A percentile compares a stretch with the other conserved stretches of the same genome.
Conservation (phyloP, 2,888 invertebrate species). For the Cosmopolites sordidus region DNA sequence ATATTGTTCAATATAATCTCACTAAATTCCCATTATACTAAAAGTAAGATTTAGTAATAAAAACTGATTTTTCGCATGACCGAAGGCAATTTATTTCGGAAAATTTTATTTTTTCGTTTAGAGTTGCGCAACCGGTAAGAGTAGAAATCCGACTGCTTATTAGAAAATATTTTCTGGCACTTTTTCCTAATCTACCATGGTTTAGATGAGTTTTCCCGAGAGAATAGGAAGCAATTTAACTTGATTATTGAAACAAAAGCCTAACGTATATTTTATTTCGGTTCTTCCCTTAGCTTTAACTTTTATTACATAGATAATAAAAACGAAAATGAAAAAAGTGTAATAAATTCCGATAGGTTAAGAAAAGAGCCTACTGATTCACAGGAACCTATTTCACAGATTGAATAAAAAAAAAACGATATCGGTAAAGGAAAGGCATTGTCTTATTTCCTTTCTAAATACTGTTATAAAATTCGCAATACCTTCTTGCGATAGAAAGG, state of each 20-base stretch:
- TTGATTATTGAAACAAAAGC: conserved; percentile 3
- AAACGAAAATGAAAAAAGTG: conserved; percentile 17
- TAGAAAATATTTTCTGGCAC: conserved; percentile 25
- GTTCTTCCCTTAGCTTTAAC: conserved; percentile 18
- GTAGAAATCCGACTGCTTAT: conserved; percentile 20
- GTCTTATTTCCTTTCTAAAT: conserved; percentile 7
- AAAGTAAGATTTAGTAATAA: background rate
- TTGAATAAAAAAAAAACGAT: conserved; percentile 17
- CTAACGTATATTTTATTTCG: conserved; percentile 20
- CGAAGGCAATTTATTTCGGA: conserved; percentile 15
- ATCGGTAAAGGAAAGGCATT: conserved; percentile 2
- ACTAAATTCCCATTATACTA: background rate
- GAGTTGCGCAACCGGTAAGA: conserved; percentile 2
- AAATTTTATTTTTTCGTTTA: conserved; percentile 13
- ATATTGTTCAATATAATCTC: too few species aligned
- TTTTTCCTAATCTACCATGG: conserved; percentile 21
- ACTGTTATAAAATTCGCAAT: conserved; percentile 5
- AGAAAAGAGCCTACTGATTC: conserved; percentile 20
- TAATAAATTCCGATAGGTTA: conserved; percentile 26
- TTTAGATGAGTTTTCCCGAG: conserved; percentile 7
- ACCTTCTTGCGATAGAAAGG: background rate
- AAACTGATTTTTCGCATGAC: conserved; percentile 4
- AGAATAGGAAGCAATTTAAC: conserved; percentile 8
- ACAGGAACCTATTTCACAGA: conserved; percentile 15
- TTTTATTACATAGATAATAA: conserved; percentile 20